Evolutionary conservation across 2,888 invertebrate species (phyloP).

Genomic region (Chouioia cunea): DNA sequence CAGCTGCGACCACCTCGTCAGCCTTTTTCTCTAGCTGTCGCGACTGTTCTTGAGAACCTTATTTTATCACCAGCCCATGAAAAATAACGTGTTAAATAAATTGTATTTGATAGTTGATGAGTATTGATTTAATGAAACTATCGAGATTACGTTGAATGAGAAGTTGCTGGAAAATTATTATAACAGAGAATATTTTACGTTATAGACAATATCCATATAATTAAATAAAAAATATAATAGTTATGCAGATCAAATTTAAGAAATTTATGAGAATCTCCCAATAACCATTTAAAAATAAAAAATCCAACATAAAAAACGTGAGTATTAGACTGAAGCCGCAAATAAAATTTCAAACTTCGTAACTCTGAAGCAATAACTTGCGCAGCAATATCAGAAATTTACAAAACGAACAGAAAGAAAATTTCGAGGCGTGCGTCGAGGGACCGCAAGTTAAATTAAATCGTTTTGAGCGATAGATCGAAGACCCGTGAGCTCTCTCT

Average conservation of each 20-base stretch:
- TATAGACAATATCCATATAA: too few species aligned
- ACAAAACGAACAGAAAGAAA: constrained; percentile 2
- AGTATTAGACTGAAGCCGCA: too few species aligned
- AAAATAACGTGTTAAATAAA: constrained; percentile 40
- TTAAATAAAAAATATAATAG: too few species aligned
- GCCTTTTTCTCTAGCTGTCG: constrained; percentile 21
- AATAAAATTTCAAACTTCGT: too few species aligned
- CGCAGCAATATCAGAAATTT: constrained; percentile 25
- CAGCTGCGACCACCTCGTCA: constrained; percentile 34
- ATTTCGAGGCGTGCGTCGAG: constrained; percentile 14
- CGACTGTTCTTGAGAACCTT: constrained; percentile 17
- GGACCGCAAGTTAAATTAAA: constrained; percentile 35
- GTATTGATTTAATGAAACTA: constrained; percentile 21
- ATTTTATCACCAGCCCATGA: constrained; percentile 40
- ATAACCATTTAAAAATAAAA: too few species aligned
- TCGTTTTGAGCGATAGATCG: constrained; percentile 37
- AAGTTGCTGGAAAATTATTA: neutral
- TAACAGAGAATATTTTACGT: too few species aligned
- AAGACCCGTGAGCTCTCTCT: constrained; percentile 41
- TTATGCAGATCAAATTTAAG: too few species aligned
- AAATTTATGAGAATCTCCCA: too few species aligned
- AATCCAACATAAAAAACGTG: too few species aligned
- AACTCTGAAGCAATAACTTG: constrained; percentile 10
- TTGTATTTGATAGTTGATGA: constrained; percentile 37
- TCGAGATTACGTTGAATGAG: constrained; percentile 14